phyloP scores from a whole-genome alignment of 2,113 vertebrate genomes.

The Sturnus vulgaris region DNA sequence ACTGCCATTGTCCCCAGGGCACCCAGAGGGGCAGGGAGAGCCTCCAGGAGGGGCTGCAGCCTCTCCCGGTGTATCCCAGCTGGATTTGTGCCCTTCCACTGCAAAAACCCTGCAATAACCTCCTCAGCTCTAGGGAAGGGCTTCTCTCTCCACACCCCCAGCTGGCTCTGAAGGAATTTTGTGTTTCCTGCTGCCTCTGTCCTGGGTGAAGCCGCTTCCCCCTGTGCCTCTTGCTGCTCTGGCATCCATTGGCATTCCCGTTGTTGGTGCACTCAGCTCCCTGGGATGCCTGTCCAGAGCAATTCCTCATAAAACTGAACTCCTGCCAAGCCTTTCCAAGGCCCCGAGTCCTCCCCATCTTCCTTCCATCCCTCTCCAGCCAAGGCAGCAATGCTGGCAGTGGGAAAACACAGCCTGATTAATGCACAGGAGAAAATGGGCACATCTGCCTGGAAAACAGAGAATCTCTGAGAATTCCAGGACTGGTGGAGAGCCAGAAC shows the following conservation, averaged over 20 bases:
- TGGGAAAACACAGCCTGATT: neutral
- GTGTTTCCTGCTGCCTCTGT: neutral
- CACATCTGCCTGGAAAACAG: neutral
- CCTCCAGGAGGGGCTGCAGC: neutral
- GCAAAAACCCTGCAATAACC: neutral
- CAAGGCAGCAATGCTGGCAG: neutral
- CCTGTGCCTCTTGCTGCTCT: neutral
- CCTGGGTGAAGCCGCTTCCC: neutral
- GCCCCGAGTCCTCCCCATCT: neutral
- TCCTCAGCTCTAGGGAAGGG: neutral
- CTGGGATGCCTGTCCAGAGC: constrained; percentile 38
- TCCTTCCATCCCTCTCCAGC: neutral
- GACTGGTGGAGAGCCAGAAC: neutral
- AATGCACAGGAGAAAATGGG: neutral
- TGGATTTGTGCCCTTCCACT: neutral
- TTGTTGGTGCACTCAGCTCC: neutral
- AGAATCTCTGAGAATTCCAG: neutral
- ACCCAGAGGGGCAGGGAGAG: neutral
- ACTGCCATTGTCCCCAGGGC: neutral
- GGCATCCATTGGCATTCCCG: neutral
- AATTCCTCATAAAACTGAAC: constrained; percentile 6
- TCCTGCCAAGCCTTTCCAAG: constrained; percentile 33
- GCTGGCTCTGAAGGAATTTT: neutral
- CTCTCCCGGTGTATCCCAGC: neutral
- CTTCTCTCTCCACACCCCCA: neutral